Base-by-base conservation (phyloP, 2,113 vertebrate genomes). In the Perca fluviatilis region DNA sequence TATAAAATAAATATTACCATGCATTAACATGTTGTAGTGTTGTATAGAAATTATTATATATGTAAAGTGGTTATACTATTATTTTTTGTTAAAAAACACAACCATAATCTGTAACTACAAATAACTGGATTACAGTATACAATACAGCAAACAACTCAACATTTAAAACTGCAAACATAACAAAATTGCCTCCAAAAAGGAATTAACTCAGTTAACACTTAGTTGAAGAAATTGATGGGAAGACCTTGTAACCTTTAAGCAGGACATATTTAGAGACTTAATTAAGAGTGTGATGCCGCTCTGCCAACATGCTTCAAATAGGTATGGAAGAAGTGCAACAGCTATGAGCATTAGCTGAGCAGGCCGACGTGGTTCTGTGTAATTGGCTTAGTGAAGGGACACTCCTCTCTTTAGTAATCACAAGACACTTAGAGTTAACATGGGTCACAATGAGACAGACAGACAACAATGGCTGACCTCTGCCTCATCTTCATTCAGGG, bases 301-400 rank as follows among this genome's bases (percentile, higher is more conserved):
- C 19, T 54, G 56, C 33, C 40, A 23, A 43, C 15, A 14, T 4
- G 61, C 71, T 77, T 47, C 25, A 65, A 72, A 60, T 69, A 71
- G 49, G 18, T 46, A 4, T 8, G 11, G 9, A 27, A 16, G 54
- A 76, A 18, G 60, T 54, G 68, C 77, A 80, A 53, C 75, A 50
- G 30, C 61, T 33, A 3, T 13, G 12, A 47, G 86, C 73, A 63
- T 73, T 47, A 83, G 80, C 74, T 43, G 74, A 79, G 50, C 50
- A 40, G 12, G 57, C 71, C 77, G 75, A 86, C 86, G 43, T 84
- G 85, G 54, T 84, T 89, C 77, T 70, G 90, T 69, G 65, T 94
- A 93, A 94, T 91, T 83, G 85, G 88, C 89, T 92, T 84, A 90
- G 61, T 12, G 60, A 43, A 49, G 69, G 78, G 58, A 79, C 82